Evolutionary conservation across 2,888 invertebrate genomes (phyloP).

Genomic region (Melanostoma mellinum): DNA sequence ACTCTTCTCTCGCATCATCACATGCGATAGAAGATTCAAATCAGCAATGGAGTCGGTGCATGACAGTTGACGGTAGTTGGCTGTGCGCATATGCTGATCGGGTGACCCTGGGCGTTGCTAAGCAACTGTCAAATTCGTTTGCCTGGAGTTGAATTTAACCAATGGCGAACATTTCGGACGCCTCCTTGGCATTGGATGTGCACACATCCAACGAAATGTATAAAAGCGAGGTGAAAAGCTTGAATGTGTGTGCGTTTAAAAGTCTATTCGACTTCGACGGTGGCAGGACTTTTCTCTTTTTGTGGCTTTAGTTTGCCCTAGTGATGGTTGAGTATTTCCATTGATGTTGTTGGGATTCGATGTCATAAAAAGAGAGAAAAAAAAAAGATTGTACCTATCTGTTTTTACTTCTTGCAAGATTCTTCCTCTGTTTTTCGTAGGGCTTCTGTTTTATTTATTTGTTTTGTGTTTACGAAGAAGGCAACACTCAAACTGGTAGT

Average conservation of each 20-base stretch:
- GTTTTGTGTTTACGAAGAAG: slow-evolving; percentile 45
- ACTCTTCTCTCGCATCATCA: slow-evolving; percentile 36
- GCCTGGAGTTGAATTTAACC: slow-evolving; percentile 36
- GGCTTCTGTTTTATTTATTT: slow-evolving; percentile 60
- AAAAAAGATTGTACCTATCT: slow-evolving; percentile 58
- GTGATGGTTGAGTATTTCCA: slow-evolving; percentile 67
- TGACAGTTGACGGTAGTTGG: slow-evolving; percentile 50
- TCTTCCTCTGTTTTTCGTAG: slow-evolving; percentile 42
- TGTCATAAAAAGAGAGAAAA: slow-evolving; percentile 47
- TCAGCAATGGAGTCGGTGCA: slow-evolving; percentile 72
- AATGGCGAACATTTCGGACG: slow-evolving; percentile 49
- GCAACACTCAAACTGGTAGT: slow-evolving; percentile 66
- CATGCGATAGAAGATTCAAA: slow-evolving; percentile 41
- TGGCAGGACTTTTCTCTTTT: slow-evolving; percentile 31
- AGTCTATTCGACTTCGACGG: slow-evolving; percentile 37
- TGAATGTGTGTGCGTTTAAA: slow-evolving; percentile 33
- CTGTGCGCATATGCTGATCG: slow-evolving; percentile 53
- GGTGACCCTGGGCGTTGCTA: slow-evolving; percentile 80
- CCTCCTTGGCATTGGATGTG: slow-evolving; percentile 57
- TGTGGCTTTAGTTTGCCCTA: slow-evolving; percentile 37
- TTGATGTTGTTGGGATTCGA: slow-evolving; percentile 67
- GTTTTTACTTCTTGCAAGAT: slow-evolving; percentile 63
- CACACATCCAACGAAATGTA: slow-evolving; percentile 26
- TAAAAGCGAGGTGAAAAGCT: slow-evolving; percentile 26
- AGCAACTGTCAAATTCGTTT: slow-evolving; percentile 80